Evolutionary conservation across 2,888 invertebrate species (phyloP), one percentile per base, ranked within the genome.

Genomic region (Temnothorax unifasciatus): DNA sequence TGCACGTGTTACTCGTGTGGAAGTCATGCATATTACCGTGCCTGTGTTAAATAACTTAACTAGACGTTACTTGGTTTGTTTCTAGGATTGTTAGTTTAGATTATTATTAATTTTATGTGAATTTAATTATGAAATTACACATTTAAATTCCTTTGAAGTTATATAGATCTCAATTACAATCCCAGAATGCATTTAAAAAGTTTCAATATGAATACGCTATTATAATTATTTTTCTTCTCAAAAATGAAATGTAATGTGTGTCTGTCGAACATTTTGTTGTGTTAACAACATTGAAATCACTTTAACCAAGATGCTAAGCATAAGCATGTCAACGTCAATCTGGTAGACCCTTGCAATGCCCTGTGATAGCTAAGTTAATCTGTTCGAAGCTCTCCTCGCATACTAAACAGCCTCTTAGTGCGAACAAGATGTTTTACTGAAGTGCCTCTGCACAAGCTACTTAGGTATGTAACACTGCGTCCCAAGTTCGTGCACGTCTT

Each of bases 341-440:
- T 88, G 83, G 84, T 84, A 86, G 76, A n/a, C 74, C 68, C 47
- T 84, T 69, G 73, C 75, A 75, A 82, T 82, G 76, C 64, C 76
- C 63, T 57, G 57, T 76, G 79, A 82, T 87, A 88, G 90, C 86
- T 87, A 90, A 91, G 91, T 91, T 91, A 91, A 89, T 90, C 91
- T 85, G 91, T 89, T 86, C 90, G 84, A 74, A 83, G 85, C 86
- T 86, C 85, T 87, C 74, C 88, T 90, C 85, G 91, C 89, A 91
- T 92, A 90, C 92, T 90, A 85, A 92, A 86, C 74, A 88, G 86
- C 81, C 88, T 88, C 87, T 91, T 87, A 91, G 83, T 81, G 83
- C 85, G 90, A 87, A 88, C 91, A 89, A 90, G 90, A 87, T 90
- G 88, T 89, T 87, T 91, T 90, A 88, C 88, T 86, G 77, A 90